Evolutionary conservation across 2,888 invertebrate species (phyloP), one percentile per base, ranked within the genome.

Genomic region (Metallyticus violacea): DNA sequence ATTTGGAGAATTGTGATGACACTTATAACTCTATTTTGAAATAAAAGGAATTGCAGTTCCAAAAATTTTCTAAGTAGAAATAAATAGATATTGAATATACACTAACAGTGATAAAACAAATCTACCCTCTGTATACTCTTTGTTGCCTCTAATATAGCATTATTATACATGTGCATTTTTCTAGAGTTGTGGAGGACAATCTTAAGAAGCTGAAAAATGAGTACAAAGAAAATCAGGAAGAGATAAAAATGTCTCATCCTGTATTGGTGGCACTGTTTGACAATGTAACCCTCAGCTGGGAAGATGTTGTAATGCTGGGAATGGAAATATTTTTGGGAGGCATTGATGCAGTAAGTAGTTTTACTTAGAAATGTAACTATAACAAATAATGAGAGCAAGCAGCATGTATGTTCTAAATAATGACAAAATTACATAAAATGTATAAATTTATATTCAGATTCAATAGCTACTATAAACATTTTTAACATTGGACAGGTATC

Each of bases 271-370:
- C 90, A 7, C 88, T 93, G 29, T 90, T 93, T 78, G 90, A 90
- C 27, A 92, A 92, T 87, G 87, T 91, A 82, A 91, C 91, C 78
- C 89, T 94, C 27, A 89, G 90, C 30, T 89, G 91, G 85, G 91
- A 92, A 26, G 94, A 94, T 89, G 89, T 92, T 26, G 90, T 91
- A 85, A 93, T 94, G 90, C 91, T 94, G 83, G 91, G 93, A 6
- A 90, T 93, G 86, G 94, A 94, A 88, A 90, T 94, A 87, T 94
- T 94, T 90, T 91, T 93, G 78, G 94, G 93, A 88, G 94, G 94
- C 9, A 92, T 94, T 26, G 93, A 93, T 89, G 94, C 94, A 62
- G 93, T 93, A 89, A 90, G 91, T 89, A n/a, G 2, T 62, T 62
- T 6, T 62, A 4, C 15, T 15, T 62, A 3, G 40, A 9, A 15